Conservation (phyloP, 2,113 vertebrate genomes). For the Caracal caracal region DNA sequence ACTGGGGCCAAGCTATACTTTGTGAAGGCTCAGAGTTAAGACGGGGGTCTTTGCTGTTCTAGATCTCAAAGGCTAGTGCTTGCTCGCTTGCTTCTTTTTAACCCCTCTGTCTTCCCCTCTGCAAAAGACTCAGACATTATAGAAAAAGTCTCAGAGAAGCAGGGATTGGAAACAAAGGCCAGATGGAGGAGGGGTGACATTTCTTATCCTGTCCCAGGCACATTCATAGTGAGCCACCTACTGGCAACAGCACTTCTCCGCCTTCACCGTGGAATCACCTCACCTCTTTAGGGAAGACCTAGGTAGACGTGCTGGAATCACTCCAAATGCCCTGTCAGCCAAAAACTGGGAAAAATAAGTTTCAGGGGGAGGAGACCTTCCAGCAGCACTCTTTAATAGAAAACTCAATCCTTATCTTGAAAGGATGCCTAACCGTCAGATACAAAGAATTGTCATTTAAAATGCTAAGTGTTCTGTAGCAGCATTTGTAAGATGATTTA, state of each 20-base stretch:
- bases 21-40: slow-evolving; percentile 71
- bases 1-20: slow-evolving; percentile 69
- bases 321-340: background rate
- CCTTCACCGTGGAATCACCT: background rate
- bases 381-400: background rate
- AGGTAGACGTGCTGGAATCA: background rate
- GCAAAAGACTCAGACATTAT: slow-evolving; percentile 71
- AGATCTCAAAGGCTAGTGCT: slow-evolving; percentile 72
- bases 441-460: slow-evolving; percentile 19
- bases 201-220: slow-evolving; percentile 37
- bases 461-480: background rate
- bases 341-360: accelerated
- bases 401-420: background rate
- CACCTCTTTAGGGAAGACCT: background rate
- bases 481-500: slow-evolving; percentile 20
- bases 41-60: slow-evolving; percentile 76
- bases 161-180: slow-evolving; percentile 61
- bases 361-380: background rate
- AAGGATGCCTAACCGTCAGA: background rate
- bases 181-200: slow-evolving; percentile 72
- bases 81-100: slow-evolving; percentile 62
- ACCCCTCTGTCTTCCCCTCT: background rate
- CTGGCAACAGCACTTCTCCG: slow-evolving; percentile 57
- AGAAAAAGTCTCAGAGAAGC: slow-evolving; percentile 63
- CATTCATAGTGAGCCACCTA: slow-evolving; percentile 86